Evolutionary conservation across 1,140 invertebrate genomes (phyloP).

Genomic region (Zophobas morio): DNA sequence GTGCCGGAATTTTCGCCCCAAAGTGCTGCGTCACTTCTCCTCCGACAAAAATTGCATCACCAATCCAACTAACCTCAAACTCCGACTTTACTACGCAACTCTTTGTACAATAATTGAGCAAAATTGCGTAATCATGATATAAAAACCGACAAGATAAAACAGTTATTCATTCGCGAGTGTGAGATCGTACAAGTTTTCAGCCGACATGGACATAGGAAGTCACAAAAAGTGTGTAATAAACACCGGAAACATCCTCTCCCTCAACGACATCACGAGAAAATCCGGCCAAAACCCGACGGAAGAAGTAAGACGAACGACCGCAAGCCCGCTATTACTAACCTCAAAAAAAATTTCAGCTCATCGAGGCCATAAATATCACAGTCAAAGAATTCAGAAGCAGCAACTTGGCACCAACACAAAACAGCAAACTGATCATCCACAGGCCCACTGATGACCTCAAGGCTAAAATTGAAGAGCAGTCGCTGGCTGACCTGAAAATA

Average conservation of each 20-base stretch:
- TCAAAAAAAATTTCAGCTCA: constrained; percentile 72
- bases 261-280: constrained; percentile 87
- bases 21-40: not conserved
- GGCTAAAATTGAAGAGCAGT: constrained; percentile 74
- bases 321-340: constrained; percentile 12
- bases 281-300: constrained; percentile 85
- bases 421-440: constrained; percentile 65
- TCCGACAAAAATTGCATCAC: not conserved
- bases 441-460: constrained; percentile 72
- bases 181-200: not conserved
- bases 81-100: constrained; percentile 22
- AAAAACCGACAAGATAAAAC: not conserved
- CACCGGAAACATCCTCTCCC: constrained; percentile 89
- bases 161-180: not conserved
- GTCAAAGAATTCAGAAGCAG: constrained; percentile 71
- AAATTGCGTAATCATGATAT: constrained; percentile 36
- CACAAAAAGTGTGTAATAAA: constrained; percentile 71
- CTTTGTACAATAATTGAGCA: constrained; percentile 23
- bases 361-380: constrained; percentile 80
- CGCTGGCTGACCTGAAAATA: constrained; percentile 75
- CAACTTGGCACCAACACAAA: constrained; percentile 60
- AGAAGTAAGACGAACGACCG: constrained; percentile 75
- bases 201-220: constrained; percentile 33
- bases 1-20: not conserved
- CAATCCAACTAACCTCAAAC: constrained; percentile 25